Evolutionary conservation across 2,797 vertebrate species (phyloP).

Genomic region (Sardinella longiceps): DNA sequence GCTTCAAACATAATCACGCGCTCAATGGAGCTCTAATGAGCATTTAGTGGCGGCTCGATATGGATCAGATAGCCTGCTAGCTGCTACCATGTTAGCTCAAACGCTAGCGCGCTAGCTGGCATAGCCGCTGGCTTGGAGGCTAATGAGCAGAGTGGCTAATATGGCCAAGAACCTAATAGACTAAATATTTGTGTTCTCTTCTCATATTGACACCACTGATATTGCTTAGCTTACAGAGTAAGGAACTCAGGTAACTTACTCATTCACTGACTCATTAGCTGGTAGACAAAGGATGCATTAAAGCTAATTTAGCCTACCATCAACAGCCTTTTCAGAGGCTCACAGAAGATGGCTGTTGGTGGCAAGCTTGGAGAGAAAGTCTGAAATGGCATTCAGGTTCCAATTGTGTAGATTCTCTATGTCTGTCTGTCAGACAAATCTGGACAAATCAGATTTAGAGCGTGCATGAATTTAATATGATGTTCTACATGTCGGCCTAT

Average conservation of each 20-base stretch:
- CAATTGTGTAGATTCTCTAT: not conserved
- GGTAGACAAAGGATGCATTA: not conserved
- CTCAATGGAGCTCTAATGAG: conserved; percentile 32
- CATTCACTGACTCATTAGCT: not conserved
- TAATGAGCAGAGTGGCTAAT: not conserved
- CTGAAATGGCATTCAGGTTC: not conserved
- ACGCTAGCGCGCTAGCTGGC: not conserved
- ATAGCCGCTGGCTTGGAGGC: not conserved
- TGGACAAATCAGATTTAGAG: not conserved
- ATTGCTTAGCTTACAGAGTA: not conserved
- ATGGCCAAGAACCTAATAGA: not conserved
- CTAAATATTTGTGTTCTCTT: not conserved
- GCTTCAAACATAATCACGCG: conserved; percentile 37
- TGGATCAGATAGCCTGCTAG: conserved; percentile 25
- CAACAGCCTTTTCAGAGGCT: not conserved
- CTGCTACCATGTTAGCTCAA: conserved; percentile 20
- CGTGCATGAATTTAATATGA: not conserved
- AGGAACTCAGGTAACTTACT: not conserved
- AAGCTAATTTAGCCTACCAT: not conserved
- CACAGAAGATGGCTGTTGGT: not conserved
- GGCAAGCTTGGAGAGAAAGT: not conserved
- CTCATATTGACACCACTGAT: too few species aligned
- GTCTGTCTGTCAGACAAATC: not conserved
- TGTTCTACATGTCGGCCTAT: not conserved
- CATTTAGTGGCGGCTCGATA: conserved; percentile 25